These are phyloP conservation scores for Rhaphigaster nebulosa DNA, from an alignment of 2,888 invertebrate species.

Conservation along the genomic window DNA sequence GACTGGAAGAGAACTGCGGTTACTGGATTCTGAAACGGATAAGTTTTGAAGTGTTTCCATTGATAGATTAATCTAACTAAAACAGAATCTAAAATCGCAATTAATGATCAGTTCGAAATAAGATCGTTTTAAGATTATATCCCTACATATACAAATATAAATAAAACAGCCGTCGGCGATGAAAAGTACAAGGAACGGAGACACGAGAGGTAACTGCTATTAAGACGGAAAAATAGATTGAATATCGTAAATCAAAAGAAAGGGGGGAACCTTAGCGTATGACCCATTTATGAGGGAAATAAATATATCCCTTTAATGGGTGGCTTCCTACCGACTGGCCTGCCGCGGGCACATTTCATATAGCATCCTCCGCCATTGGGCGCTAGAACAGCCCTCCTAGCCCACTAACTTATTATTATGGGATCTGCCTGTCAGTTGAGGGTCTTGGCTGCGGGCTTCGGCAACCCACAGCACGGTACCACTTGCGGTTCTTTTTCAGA, in stretches of 20 bases:
- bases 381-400: background rate
- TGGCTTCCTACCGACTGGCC: background rate
- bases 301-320: conserved; percentile 34
- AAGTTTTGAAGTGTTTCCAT: too few relatives aligned
- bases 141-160: background rate
- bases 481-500: background rate
- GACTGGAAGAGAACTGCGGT: too few relatives aligned
- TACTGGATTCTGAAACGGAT: too few relatives aligned
- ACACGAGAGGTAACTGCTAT: background rate
- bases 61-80: too few relatives aligned
- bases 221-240: conserved; percentile 1
- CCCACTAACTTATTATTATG: conserved; percentile 24
- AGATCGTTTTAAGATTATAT: background rate
- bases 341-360: background rate
- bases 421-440: background rate
- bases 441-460: background rate
- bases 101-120: background rate
- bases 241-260: background rate
- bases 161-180: background rate
- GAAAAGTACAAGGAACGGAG: background rate
- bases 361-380: too few relatives aligned
- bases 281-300: conserved; percentile 44
- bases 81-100: background rate
- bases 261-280: background rate
- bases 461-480: background rate